Evolutionary conservation across 2,797 vertebrate genomes (phyloP).

Genomic region (Micrastur ruficollis): DNA sequence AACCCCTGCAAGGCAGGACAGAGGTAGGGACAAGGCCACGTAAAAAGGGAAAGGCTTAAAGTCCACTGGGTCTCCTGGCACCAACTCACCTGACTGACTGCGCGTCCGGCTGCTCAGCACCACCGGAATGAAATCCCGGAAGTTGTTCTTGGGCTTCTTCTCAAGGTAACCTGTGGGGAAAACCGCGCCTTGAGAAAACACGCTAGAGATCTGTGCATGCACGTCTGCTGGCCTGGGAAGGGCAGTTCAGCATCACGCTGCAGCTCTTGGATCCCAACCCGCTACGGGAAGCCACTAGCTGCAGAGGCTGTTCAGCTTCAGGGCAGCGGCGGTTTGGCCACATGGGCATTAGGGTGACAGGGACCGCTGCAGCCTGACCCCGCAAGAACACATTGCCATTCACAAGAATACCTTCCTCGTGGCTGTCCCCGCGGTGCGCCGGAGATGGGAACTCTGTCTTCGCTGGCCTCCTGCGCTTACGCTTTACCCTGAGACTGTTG

Average conservation of each 20-base stretch:
- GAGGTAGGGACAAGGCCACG: rapidly evolving
- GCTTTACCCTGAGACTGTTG: constrained; percentile 72
- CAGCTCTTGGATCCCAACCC: not conserved
- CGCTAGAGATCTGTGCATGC: rapidly evolving
- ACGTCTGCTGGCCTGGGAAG: not conserved
- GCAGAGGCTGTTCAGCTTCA: not conserved
- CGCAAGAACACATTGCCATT: rapidly evolving
- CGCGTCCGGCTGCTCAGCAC: constrained; percentile 81
- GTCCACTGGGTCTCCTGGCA: not conserved
- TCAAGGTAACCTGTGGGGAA: constrained; percentile 71
- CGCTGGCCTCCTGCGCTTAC: constrained; percentile 71
- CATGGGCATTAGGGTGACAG: rapidly evolving
- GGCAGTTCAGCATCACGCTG: not conserved
- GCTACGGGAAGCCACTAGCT: not conserved
- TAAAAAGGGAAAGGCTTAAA: not conserved
- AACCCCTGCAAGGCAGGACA: not conserved
- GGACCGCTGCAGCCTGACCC: not conserved
- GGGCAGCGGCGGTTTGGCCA: not conserved
- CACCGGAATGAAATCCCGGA: constrained; percentile 81
- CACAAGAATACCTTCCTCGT: constrained; percentile 71
- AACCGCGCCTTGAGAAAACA: not conserved
- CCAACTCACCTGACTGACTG: constrained; percentile 79
- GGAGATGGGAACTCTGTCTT: constrained; percentile 66
- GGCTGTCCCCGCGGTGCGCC: constrained; percentile 40
- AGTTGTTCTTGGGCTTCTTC: constrained; percentile 83